These are phyloP conservation scores for Caenorhabditis sp. DNA, from an alignment of 2,888 invertebrate genomes.

Conservation along the genomic window DNA sequence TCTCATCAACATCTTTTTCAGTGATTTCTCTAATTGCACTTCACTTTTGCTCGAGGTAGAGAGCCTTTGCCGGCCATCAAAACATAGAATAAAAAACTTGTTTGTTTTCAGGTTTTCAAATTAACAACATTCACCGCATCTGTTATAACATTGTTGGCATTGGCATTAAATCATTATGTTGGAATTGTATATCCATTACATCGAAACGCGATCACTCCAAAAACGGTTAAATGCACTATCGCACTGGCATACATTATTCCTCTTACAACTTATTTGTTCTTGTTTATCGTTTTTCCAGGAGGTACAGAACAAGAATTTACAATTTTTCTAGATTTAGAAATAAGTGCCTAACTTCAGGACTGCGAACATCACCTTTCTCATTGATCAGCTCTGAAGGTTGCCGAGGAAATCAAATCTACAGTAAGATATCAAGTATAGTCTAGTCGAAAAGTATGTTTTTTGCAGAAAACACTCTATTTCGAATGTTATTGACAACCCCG, in stretches of 20 bases:
- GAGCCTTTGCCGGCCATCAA: background rate
- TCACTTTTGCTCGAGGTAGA: slow-evolving; percentile 61
- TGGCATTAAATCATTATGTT: slow-evolving; percentile 79
- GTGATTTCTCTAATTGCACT: slow-evolving; percentile 59
- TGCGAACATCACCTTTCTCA: slow-evolving; percentile 56
- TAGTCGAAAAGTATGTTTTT: slow-evolving; percentile 6
- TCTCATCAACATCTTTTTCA: slow-evolving; percentile 60
- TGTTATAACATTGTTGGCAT: slow-evolving; percentile 77
- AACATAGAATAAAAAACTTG: background rate
- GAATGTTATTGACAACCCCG: slow-evolving; percentile 56
- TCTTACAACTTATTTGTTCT: slow-evolving; percentile 46
- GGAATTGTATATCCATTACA: slow-evolving; percentile 77
- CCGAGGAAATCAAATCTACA: slow-evolving; percentile 33
- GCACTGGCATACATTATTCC: slow-evolving; percentile 55
- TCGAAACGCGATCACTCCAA: slow-evolving; percentile 41
- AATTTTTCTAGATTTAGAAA: background rate
- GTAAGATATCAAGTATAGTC: slow-evolving; percentile 11
- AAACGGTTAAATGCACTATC: slow-evolving; percentile 46
- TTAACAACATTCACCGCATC: slow-evolving; percentile 75
- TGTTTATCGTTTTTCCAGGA: slow-evolving; percentile 58
- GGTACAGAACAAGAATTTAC: no score
- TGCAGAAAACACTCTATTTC: slow-evolving; percentile 57
- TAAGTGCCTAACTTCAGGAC: no score
- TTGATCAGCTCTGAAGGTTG: slow-evolving; percentile 62
- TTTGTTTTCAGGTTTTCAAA: slow-evolving; percentile 56